These are phyloP conservation scores for Andrena trimmerana DNA, from an alignment of 2,888 invertebrate species.

Conservation along the genomic window DNA sequence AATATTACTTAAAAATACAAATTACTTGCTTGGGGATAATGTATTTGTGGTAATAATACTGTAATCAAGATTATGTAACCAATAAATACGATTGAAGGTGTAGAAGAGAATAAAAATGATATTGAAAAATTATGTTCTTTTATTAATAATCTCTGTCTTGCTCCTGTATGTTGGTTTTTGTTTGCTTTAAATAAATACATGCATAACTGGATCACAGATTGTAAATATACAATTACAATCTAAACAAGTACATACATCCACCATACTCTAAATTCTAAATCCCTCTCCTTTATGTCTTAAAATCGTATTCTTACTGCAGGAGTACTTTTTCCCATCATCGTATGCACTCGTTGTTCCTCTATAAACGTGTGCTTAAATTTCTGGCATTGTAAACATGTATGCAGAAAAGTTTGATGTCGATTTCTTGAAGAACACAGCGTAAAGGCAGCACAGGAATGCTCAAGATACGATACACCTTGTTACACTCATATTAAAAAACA, in stretches of 20 bases:
- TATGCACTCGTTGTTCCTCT: too few species aligned
- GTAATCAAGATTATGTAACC: conserved; percentile 22
- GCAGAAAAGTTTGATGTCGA: conserved; percentile 45
- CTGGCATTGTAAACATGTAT: conserved; percentile 31
- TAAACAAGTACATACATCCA: conserved; percentile 53
- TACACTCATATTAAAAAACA: conserved; percentile 37
- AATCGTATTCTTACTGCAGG: conserved; percentile 32
- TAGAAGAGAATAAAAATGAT: conserved; percentile 51
- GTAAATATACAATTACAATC: conserved; percentile 58
- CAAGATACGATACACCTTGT: conserved; percentile 51
- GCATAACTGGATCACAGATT: conserved; percentile 51
- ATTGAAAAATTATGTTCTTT: conserved; percentile 65
- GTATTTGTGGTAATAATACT: conserved; percentile 21
- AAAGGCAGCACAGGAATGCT: conserved; percentile 83
- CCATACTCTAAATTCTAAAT: conserved; percentile 8
- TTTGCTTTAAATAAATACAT: conserved; percentile 48
- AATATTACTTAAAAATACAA: conserved; percentile 8
- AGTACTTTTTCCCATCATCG: conserved; percentile 10
- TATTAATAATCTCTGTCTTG: conserved; percentile 56
- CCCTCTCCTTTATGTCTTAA: conserved; percentile 30
- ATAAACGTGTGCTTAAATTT: conserved; percentile 21
- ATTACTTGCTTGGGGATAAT: neutral
- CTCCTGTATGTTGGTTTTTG: conserved; percentile 26
- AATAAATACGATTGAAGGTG: conserved; percentile 10
- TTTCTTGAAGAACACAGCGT: conserved; percentile 66